A percentile compares a stretch with the other conserved stretches of the same genome.
These are phyloP conservation scores for Hydropsyche betteni DNA, from an alignment of 2,888 invertebrate genomes.

Conservation along the genomic window DNA sequence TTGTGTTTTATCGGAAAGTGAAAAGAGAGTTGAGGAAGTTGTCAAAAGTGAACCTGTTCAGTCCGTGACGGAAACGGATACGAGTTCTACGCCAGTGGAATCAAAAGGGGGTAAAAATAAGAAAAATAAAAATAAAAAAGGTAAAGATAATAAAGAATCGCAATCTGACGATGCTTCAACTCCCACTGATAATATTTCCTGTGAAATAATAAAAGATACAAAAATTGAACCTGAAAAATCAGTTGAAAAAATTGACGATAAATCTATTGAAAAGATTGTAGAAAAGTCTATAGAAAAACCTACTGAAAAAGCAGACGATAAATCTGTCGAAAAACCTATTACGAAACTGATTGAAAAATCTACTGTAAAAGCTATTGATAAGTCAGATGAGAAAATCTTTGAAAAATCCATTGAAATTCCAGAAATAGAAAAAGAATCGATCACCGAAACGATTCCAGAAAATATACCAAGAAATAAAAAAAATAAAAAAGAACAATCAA, in stretches of 20 bases:
- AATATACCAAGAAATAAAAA: slow-evolving; percentile 55
- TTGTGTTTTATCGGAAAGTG: neutral
- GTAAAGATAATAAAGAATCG: slow-evolving; percentile 28
- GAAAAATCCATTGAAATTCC: too few species aligned
- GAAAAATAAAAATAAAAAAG: slow-evolving; percentile 40
- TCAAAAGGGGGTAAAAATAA: slow-evolving; percentile 39
- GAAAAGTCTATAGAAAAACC: neutral
- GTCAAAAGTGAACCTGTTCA: slow-evolving; percentile 4
- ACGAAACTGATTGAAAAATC: too few species aligned
- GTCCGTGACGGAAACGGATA: neutral
- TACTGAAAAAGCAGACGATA: neutral
- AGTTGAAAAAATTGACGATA: neutral
- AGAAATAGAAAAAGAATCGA: neutral
- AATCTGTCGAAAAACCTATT: neutral
- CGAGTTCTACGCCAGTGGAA: slow-evolving; percentile 14
- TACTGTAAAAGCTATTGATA: too few species aligned
- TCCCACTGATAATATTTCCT: neutral
- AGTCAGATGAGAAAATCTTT: too few species aligned
- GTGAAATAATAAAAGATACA: slow-evolving; percentile 2
- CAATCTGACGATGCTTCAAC: slow-evolving; percentile 9
- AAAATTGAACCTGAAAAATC: neutral
- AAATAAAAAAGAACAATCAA: slow-evolving; percentile 53
- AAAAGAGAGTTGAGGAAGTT: slow-evolving; percentile 19
- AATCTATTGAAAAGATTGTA: neutral
- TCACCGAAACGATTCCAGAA: slow-evolving; percentile 47